These are phyloP conservation scores for Brenthis hecate DNA, from an alignment of 2,888 invertebrate species.

Conservation along the genomic window DNA sequence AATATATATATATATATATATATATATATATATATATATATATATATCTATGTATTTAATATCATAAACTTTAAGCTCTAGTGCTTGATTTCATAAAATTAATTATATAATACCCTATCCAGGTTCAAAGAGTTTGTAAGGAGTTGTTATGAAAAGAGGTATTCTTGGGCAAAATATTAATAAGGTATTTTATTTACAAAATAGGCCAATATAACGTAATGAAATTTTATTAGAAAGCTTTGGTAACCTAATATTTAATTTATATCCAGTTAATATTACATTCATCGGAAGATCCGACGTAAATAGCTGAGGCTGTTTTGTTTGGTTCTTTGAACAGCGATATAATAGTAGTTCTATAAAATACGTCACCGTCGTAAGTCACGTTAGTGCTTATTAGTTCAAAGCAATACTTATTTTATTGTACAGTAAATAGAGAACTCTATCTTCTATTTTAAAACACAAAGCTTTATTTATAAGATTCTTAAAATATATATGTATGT, in stretches of 20 bases:
- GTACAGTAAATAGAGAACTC: no score
- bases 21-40: no score
- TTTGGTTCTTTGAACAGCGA: neutral
- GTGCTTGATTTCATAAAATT: constrained; percentile 18
- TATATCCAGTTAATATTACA: constrained; percentile 27
- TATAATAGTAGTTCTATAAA: neutral
- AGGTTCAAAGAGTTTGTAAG: constrained; percentile 8
- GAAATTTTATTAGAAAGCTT: constrained; percentile 30
- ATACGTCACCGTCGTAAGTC: no score
- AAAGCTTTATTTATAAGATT: no score
- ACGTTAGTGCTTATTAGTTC: no score
- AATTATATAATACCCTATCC: constrained; percentile 19
- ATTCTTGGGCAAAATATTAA: constrained; percentile 24
- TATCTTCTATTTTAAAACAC: no score
- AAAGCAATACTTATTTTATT: no score
- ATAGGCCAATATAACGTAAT: constrained; percentile 23
- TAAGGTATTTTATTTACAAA: constrained; percentile 16
- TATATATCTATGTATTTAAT: neutral
- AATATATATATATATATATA: no score
- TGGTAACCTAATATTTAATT: constrained; percentile 29
- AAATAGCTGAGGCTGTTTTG: constrained; percentile 14
- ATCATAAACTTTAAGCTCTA: constrained; percentile 12
- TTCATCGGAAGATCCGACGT: constrained; percentile 25
- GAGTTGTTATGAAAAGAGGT: constrained; percentile 16
- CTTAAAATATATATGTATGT: no score